Conservation (phyloP, 2,888 invertebrate species). For the Acanthococcus lagerstroemiae region DNA sequence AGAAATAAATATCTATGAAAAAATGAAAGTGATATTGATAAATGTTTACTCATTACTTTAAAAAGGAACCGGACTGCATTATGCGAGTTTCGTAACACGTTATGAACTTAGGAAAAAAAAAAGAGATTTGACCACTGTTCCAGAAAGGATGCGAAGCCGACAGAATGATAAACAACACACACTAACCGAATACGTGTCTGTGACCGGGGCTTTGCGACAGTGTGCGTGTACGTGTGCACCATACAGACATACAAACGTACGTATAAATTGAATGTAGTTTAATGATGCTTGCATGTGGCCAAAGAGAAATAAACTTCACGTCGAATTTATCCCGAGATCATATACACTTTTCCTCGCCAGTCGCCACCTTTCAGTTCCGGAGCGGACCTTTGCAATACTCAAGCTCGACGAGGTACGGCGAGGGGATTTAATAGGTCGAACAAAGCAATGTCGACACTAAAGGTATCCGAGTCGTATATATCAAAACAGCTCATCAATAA, state of each 20-base stretch:
- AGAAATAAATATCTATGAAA: too few species aligned
- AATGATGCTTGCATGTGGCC: slow-evolving; percentile 26
- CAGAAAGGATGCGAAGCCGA: slow-evolving; percentile 1
- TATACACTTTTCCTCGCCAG: too few species aligned
- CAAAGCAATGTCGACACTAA: neutral
- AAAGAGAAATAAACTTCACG: slow-evolving; percentile 21
- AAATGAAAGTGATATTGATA: slow-evolving; percentile 18
- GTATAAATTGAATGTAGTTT: slow-evolving; percentile 18
- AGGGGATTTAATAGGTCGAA: neutral
- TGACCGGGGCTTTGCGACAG: neutral
- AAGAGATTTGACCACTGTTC: slow-evolving; percentile 13
- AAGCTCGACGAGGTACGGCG: too few species aligned
- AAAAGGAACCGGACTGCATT: slow-evolving; percentile 10
- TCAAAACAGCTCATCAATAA: slow-evolving; percentile 32
- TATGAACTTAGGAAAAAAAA: neutral
- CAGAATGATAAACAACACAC: neutral
- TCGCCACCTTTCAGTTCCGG: too few species aligned
- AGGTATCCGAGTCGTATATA: neutral
- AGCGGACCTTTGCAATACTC: too few species aligned
- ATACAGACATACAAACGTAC: too few species aligned
- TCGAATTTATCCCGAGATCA: too few species aligned
- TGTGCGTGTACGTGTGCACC: neutral
- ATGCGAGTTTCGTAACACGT: slow-evolving; percentile 11
- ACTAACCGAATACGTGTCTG: slow-evolving; percentile 7
- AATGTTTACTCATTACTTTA: slow-evolving; percentile 15